Conservation (phyloP, 30 jellyfish, hydroid and myxozoan genomes). For the Mastigias papua region DNA sequence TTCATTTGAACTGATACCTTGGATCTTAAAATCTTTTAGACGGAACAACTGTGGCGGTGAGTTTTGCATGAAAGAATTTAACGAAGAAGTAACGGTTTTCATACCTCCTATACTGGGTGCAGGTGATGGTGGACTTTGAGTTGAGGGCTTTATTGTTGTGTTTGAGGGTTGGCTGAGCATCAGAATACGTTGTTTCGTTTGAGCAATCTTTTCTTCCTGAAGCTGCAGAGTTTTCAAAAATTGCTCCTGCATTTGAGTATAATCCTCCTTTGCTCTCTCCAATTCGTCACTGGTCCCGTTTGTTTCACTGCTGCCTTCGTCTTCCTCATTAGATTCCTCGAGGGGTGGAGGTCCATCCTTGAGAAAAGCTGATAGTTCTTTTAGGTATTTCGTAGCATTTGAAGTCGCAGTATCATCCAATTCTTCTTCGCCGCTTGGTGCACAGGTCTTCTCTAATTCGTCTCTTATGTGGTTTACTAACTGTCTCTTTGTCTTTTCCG, state of each 20-base stretch:
- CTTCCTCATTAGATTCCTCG: neutral
- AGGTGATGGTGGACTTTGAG: slow-evolving; percentile 3
- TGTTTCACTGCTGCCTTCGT: neutral
- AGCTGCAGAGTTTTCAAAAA: neutral
- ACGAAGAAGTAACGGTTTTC: slow-evolving; percentile 6
- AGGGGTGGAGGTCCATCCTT: slow-evolving; percentile 24
- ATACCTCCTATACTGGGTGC: slow-evolving; percentile 1
- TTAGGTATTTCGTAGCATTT: neutral
- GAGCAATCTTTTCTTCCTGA: neutral
- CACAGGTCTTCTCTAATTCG: slow-evolving; percentile 1
- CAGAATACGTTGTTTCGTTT: neutral
- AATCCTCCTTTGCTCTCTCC: neutral
- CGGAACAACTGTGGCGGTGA: slow-evolving; percentile 18
- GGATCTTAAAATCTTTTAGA: slow-evolving; percentile 48
- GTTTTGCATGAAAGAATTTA: slow-evolving; percentile 9
- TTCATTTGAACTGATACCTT: slow-evolving; percentile 47
- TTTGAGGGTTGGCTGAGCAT: slow-evolving; percentile 3
- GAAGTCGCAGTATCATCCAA: neutral
- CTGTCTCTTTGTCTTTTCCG: neutral
- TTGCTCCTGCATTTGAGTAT: neutral
- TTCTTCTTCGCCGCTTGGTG: neutral
- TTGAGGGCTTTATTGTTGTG: neutral
- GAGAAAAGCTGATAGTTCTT: slow-evolving; percentile 1
- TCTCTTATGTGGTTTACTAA: neutral
- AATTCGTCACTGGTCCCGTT: neutral